Evolutionary conservation across 1,140 invertebrate species (phyloP), one percentile per base, ranked within the genome.

Genomic region (Amphibalanus amphitrite): DNA sequence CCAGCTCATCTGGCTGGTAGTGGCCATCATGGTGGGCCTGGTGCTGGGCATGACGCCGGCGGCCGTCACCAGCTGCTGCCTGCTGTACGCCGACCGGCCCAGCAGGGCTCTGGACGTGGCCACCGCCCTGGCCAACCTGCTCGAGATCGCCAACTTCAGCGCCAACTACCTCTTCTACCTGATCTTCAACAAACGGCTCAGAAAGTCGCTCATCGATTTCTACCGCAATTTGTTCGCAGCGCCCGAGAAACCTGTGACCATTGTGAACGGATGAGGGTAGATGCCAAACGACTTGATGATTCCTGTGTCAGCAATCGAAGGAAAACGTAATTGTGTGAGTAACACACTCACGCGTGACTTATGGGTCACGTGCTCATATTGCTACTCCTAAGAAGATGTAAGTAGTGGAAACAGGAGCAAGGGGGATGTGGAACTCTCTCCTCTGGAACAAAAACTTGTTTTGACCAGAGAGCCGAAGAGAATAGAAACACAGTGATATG

Each of bases 141-240:
- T 59, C 47, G 47, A 59, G 47, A 59, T 59, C 47, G 47, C 47
- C 47, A 59, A 59, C 47, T 59, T 59, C 47, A 59, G 47, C 47
- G 10, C 47, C 47, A 59, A 59, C 47, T 59, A 59, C 23, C 47
- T 59, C 47, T 59, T 59, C 47, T 59, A 59, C 23, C 47, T 59
- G 20, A 8, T 59, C 47, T 59, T 59, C 47, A 59, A 59, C 47
- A 59, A 59, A 20, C 47, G 47, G 47, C 47, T 59, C 20, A 13
- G 47, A 20, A 59, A 59, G 47, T 59, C 47, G 17, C 47, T 59
- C 13, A 23, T 23, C 13, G 47, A 59, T 1, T 59, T 59, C 20
- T 59, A 59, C 47, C 47, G 47, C 13, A 59, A 59, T 20, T 20
- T 59, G 47, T 20, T 59, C 17, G 1, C 13, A 20, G 1, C 13